Conservation (phyloP, 2,797 vertebrate species). For the Hozukius guyotensis region DNA sequence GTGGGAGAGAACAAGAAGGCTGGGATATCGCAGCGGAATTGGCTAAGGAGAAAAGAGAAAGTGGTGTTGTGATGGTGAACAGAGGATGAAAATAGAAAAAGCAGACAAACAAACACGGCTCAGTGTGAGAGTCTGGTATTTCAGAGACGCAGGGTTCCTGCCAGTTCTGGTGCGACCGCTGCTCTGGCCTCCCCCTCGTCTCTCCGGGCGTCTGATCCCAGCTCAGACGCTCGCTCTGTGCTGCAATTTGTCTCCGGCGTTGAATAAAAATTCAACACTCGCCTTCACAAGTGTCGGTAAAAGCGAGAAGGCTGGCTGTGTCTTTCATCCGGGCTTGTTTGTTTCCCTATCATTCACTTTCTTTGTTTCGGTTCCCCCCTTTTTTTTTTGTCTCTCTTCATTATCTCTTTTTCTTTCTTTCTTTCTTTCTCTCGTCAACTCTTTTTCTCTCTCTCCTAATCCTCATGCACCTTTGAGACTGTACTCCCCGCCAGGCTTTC, state of each 20-base stretch:
- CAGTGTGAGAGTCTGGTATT: slow-evolving; percentile 44
- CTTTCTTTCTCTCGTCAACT: background rate
- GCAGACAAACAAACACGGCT: slow-evolving; percentile 52
- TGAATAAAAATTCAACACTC: slow-evolving; percentile 27
- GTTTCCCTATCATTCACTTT: slow-evolving; percentile 14
- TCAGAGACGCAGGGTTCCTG: slow-evolving; percentile 28
- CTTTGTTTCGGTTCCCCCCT: slow-evolving; percentile 13
- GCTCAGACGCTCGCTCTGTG: slow-evolving; percentile 44
- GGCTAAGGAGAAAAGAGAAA: slow-evolving; percentile 11
- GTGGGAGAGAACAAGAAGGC: slow-evolving; percentile 19
- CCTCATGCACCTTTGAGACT: slow-evolving; percentile 44
- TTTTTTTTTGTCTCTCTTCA: slow-evolving; percentile 4
- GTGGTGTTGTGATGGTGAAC: slow-evolving; percentile 21
- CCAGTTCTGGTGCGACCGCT: slow-evolving; percentile 33
- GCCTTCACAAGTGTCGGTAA: slow-evolving; percentile 27
- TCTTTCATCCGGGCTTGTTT: slow-evolving; percentile 27
- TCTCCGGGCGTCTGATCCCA: slow-evolving; percentile 47
- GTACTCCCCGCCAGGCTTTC: slow-evolving; percentile 43
- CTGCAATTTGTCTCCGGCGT: slow-evolving; percentile 42
- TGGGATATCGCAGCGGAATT: slow-evolving; percentile 2
- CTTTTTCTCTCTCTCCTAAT: slow-evolving; percentile 37
- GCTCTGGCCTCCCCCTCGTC: slow-evolving; percentile 13
- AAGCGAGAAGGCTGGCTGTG: slow-evolving; percentile 17
- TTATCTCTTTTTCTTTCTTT: slow-evolving; percentile 16
- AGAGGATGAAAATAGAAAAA: slow-evolving; percentile 50